These are phyloP conservation scores for Lamproptera curius DNA, from an alignment of 2,888 invertebrate species.

Conservation along the genomic window DNA sequence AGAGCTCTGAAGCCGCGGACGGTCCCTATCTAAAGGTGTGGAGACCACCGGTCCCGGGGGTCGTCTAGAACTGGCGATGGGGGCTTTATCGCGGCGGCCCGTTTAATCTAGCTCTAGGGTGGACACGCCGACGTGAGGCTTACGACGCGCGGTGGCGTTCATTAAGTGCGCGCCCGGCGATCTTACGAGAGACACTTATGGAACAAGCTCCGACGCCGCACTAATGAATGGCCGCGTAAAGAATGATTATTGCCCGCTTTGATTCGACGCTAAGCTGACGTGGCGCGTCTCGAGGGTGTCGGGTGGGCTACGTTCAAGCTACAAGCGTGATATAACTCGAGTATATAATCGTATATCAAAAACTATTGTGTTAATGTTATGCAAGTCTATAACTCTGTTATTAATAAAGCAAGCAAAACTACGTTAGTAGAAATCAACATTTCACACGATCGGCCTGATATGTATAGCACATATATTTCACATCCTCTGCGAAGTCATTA, in stretches of 20 bases:
- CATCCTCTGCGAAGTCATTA: background rate
- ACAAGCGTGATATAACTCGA: background rate
- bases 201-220: constrained; percentile 27
- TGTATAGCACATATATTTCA: background rate
- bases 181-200: constrained; percentile 36
- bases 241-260: constrained; percentile 31
- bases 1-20: constrained; percentile 37
- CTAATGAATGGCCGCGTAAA: constrained; percentile 30
- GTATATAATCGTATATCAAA: background rate
- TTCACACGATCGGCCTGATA: too few relatives aligned
- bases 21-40: constrained; percentile 26
- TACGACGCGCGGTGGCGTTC: constrained; percentile 34
- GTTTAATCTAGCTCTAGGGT: constrained; percentile 73
- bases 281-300: too few relatives aligned
- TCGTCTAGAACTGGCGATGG: constrained; percentile 42
- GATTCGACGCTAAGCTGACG: constrained; percentile 25
- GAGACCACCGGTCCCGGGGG: constrained; percentile 28
- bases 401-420: too few relatives aligned
- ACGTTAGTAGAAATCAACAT: too few relatives aligned
- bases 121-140: constrained; percentile 37
- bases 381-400: background rate
- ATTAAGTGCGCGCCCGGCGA: constrained; percentile 37
- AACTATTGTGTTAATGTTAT: background rate
- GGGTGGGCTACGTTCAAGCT: background rate
- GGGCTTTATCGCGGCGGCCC: constrained; percentile 61